A percentile compares a stretch with the other conserved stretches of the same genome.
These are phyloP conservation scores for Alca torda DNA, from an alignment of 2,797 vertebrate species.

Conservation along the genomic window DNA sequence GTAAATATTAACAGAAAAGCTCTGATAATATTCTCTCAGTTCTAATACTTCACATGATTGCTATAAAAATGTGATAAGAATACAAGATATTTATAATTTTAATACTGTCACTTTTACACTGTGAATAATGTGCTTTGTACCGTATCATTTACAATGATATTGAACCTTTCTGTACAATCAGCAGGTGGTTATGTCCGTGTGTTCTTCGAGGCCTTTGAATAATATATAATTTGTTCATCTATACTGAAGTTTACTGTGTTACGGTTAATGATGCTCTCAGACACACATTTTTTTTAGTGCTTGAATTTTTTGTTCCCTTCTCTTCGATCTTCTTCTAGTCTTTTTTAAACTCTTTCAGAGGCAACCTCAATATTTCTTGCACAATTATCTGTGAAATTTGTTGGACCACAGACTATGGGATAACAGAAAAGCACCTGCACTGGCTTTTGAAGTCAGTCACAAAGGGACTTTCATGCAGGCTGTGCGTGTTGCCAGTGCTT, in stretches of 20 bases:
- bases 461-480: neutral
- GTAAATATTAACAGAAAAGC: neutral
- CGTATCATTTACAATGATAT: neutral
- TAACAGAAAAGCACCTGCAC: neutral
- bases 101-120: neutral
- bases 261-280: neutral
- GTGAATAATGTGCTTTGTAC: neutral
- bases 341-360: neutral
- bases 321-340: neutral
- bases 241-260: neutral
- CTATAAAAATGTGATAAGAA: neutral
- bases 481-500: neutral
- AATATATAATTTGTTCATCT: constrained; percentile 5
- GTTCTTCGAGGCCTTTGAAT: neutral
- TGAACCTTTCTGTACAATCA: neutral
- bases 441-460: neutral
- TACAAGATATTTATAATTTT: neutral
- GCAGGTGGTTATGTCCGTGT: neutral
- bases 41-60: neutral
- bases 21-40: neutral
- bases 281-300: neutral
- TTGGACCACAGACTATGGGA: neutral
- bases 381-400: neutral
- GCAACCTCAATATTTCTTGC: neutral
- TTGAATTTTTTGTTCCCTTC: neutral